phyloP scores from a whole-genome alignment of 1,140 invertebrate genomes.

The Drosophila punjabiensis region DNA sequence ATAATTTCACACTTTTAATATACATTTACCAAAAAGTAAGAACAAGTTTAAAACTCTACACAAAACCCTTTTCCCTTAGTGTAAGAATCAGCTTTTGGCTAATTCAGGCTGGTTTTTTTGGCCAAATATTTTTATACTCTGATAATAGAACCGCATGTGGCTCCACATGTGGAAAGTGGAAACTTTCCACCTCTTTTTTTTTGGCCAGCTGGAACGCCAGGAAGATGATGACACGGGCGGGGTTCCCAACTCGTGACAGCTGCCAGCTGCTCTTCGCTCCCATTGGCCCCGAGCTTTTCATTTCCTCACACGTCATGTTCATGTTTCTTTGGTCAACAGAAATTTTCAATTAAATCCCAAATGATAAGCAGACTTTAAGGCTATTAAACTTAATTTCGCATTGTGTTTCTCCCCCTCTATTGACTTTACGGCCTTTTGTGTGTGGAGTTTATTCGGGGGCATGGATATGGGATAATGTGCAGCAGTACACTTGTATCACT shows the following conservation, averaged over 20 bases:
- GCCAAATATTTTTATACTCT: slow-evolving; percentile 43
- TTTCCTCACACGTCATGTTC: slow-evolving; percentile 50
- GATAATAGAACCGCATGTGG: slow-evolving; percentile 50
- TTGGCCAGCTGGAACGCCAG: slow-evolving; percentile 11
- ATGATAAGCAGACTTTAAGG: slow-evolving; percentile 43
- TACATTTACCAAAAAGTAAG: accelerated
- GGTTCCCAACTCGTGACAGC: slow-evolving; percentile 30
- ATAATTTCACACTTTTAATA: background rate
- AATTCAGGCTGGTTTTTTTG: slow-evolving; percentile 58
- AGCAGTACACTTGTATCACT: slow-evolving; percentile 29
- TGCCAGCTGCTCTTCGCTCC: slow-evolving; percentile 34
- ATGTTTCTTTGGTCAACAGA: slow-evolving; percentile 29
- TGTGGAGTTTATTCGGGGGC: slow-evolving; percentile 21
- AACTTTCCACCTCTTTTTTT: slow-evolving; percentile 49
- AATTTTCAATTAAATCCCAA: slow-evolving; percentile 51
- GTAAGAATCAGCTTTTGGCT: slow-evolving; percentile 16
- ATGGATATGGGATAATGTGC: background rate
- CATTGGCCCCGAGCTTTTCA: slow-evolving; percentile 23
- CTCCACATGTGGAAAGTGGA: slow-evolving; percentile 49
- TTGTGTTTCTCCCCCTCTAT: background rate
- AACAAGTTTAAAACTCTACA: background rate
- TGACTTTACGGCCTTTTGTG: slow-evolving; percentile 45
- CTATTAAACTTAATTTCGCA: slow-evolving; percentile 23
- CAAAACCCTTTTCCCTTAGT: background rate
- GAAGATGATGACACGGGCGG: slow-evolving; percentile 19